Conservation (phyloP, 2,888 invertebrate species). For the Boloria euphrosyne region DNA sequence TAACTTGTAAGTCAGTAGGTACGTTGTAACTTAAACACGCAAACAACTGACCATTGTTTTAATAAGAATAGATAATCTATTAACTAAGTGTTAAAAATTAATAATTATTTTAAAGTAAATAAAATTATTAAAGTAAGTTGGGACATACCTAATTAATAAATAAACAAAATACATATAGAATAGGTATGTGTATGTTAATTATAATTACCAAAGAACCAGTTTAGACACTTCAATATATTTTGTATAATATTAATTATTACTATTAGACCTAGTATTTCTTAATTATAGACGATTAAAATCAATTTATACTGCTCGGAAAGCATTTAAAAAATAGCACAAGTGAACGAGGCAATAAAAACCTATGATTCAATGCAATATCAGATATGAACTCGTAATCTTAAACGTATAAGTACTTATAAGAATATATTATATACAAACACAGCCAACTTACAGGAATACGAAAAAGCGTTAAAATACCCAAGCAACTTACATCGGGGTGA, state of each 20-base stretch:
- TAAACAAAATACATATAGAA: no score
- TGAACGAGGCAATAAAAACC: slow-evolving; percentile 1
- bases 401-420: background rate
- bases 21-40: background rate
- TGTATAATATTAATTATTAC: background rate
- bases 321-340: slow-evolving; percentile 16
- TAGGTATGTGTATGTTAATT: no score
- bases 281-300: background rate
- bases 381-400: background rate
- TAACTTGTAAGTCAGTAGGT: no score
- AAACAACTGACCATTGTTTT: background rate
- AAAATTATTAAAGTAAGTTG: no score
- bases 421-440: background rate
- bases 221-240: background rate
- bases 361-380: slow-evolving; percentile 5
- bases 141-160: no score
- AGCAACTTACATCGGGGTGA: slow-evolving; percentile 77
- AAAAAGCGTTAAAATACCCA: slow-evolving; percentile 22
- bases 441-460: background rate
- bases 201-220: background rate
- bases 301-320: background rate
- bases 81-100: no score
- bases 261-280: background rate
- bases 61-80: background rate
- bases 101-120: background rate